Conservation (phyloP, 2,113 vertebrate genomes). For the Himantopus leucocephalus region DNA sequence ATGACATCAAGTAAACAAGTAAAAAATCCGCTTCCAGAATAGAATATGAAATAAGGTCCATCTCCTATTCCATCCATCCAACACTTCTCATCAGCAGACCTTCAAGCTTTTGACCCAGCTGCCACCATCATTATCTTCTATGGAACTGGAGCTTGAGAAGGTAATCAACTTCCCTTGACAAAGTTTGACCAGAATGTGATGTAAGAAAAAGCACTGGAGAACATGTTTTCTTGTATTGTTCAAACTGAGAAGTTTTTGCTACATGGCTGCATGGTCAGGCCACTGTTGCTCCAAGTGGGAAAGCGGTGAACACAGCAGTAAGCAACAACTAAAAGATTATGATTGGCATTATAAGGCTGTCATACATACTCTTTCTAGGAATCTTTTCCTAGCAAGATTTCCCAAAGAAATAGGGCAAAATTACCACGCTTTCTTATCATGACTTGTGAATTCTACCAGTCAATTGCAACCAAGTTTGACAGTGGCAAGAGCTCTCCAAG, state of each 20-base stretch:
- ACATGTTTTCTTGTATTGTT: not conserved
- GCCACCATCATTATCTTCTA: not conserved
- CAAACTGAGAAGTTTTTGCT: not conserved
- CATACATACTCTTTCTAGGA: not conserved
- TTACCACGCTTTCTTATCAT: not conserved
- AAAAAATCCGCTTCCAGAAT: not conserved
- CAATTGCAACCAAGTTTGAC: not conserved
- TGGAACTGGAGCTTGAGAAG: not conserved
- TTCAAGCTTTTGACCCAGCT: not conserved
- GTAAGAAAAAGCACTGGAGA: not conserved
- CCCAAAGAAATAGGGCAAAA: not conserved
- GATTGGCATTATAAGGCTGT: not conserved
- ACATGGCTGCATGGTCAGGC: rapidly evolving
- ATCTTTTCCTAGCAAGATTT: not conserved
- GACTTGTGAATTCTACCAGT: not conserved
- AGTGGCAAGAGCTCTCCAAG: not conserved
- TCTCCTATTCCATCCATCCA: not conserved
- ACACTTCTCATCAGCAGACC: not conserved
- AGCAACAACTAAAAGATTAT: not conserved
- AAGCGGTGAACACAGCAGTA: rapidly evolving
- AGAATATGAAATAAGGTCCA: not conserved
- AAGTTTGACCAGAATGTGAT: not conserved
- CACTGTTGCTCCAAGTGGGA: not conserved
- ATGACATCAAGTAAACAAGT: not conserved
- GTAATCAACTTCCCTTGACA: not conserved